Evolutionary conservation across 2,113 vertebrate genomes (phyloP).

Genomic region (Leucosticte australis): DNA sequence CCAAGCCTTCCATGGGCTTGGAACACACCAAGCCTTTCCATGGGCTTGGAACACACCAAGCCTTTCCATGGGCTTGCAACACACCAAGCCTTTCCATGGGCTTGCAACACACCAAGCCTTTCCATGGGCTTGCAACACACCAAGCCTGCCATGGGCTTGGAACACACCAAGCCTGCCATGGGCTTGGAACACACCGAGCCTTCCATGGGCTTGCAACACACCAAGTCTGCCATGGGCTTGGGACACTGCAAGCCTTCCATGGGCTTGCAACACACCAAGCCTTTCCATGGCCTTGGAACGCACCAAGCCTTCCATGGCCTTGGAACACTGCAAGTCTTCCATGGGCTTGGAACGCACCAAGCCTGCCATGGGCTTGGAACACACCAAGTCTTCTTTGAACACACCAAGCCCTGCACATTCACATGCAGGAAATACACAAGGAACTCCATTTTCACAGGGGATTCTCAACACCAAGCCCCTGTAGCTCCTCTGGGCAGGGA

Average conservation of each 20-base stretch:
- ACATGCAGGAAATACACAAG: accelerated
- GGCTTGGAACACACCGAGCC: background rate
- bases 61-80: background rate
- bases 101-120: background rate
- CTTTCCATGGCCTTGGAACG: no score
- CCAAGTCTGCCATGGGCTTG: background rate
- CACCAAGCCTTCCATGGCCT: accelerated
- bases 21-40: background rate
- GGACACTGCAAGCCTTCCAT: no score
- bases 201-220: background rate
- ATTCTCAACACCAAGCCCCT: accelerated
- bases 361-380: background rate
- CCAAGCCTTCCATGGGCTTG: accelerated
- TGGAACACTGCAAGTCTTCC: background rate
- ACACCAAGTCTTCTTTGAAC: background rate
- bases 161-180: accelerated
- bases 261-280: no score
- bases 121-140: background rate
- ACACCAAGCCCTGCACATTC: background rate
- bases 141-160: background rate
- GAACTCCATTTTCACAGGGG: background rate
- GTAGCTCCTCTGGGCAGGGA: accelerated
- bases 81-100: background rate
- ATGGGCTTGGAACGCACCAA: no score
- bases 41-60: background rate